Percentiles rank a stretch among this genome's conserved stretches.
These are phyloP conservation scores for Lumbricus terrestris DNA, from an alignment of 2,888 invertebrate species.

Conservation along the genomic window DNA sequence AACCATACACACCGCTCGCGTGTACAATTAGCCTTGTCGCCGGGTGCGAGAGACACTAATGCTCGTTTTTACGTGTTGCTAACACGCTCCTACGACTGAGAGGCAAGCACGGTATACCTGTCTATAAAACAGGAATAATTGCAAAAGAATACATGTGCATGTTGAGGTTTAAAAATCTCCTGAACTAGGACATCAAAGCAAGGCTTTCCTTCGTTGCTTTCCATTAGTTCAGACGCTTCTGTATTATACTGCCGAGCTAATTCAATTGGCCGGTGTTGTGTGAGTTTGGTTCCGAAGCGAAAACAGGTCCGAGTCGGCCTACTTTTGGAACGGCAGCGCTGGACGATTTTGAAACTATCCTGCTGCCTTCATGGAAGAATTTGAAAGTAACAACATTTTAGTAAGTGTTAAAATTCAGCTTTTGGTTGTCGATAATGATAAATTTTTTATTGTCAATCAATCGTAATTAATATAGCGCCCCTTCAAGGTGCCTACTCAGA, in stretches of 20 bases:
- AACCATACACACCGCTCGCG: too few relatives aligned
- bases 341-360: neutral
- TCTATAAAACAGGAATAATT: neutral
- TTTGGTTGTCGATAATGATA: too few relatives aligned
- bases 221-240: neutral
- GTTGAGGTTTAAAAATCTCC: neutral
- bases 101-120: neutral
- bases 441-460: too few relatives aligned
- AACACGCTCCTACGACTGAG: neutral
- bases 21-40: too few relatives aligned
- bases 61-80: neutral
- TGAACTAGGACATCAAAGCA: neutral
- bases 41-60: neutral
- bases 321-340: neutral
- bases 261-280: neutral
- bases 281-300: neutral
- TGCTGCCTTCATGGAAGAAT: too few relatives aligned
- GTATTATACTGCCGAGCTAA: too few relatives aligned
- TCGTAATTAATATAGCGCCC: too few relatives aligned
- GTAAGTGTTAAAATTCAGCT: too few relatives aligned
- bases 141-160: neutral
- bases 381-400: too few relatives aligned
- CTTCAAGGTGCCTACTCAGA: too few relatives aligned
- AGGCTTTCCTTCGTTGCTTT: neutral
- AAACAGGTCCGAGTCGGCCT: neutral